These are phyloP conservation scores for Arctopsyche grandis DNA, from an alignment of 1,140 invertebrate genomes.

Conservation along the genomic window DNA sequence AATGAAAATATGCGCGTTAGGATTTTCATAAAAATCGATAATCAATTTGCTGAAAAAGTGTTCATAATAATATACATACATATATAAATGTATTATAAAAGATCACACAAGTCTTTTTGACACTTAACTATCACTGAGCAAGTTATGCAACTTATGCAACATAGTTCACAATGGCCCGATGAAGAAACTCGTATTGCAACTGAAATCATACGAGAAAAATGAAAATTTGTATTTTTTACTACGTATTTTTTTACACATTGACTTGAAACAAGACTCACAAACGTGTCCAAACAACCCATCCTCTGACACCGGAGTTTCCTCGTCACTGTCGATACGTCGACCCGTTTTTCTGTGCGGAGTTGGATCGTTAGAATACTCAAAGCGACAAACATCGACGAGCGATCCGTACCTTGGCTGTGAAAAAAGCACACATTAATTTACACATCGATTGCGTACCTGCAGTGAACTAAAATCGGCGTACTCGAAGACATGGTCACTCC, in stretches of 20 bases:
- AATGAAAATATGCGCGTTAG: not conserved
- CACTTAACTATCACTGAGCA: constrained; percentile 65
- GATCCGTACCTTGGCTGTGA: constrained; percentile 80
- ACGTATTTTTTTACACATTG: too few species aligned
- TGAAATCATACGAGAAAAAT: constrained; percentile 64
- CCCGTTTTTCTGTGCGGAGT: constrained; percentile 80
- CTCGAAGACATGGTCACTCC: constrained; percentile 59
- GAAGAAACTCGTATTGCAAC: constrained; percentile 92
- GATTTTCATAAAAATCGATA: not conserved
- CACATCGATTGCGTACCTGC: constrained; percentile 68
- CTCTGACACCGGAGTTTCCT: constrained; percentile 86
- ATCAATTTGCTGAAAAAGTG: too few species aligned
- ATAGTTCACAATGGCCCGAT: constrained; percentile 90
- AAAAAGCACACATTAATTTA: constrained; percentile 16
- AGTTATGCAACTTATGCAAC: constrained; percentile 85
- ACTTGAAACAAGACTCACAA: constrained; percentile 72
- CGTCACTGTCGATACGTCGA: constrained; percentile 86
- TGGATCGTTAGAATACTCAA: constrained; percentile 87
- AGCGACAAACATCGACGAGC: constrained; percentile 89
- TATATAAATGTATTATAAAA: not conserved
- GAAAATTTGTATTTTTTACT: not conserved
- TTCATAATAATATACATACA: not conserved
- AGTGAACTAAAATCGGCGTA: constrained; percentile 80
- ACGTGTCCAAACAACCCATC: constrained; percentile 83
- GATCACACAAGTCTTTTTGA: not conserved